These are phyloP conservation scores for Lepus americanus DNA, from an alignment of 2,113 vertebrate species.

Conservation along the genomic window DNA sequence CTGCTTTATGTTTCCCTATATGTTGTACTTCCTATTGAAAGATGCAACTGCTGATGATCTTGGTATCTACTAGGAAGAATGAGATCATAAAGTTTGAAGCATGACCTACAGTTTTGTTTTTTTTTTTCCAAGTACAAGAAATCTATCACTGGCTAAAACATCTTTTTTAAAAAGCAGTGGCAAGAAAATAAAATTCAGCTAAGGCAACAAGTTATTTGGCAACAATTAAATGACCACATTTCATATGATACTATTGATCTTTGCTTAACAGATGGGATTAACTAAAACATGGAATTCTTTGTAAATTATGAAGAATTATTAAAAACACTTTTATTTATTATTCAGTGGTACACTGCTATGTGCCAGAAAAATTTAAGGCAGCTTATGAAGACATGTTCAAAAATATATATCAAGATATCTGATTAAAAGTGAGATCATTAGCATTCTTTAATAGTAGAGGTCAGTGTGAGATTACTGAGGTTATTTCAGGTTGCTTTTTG, in stretches of 20 bases:
- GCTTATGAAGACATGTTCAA: constrained; percentile 23
- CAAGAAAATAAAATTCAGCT: constrained; percentile 13
- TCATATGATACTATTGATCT: constrained; percentile 40
- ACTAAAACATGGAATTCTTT: constrained; percentile 46
- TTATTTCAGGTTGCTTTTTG: constrained; percentile 24
- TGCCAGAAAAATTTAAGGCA: constrained; percentile 40
- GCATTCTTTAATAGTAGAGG: background rate
- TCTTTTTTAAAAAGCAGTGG: background rate
- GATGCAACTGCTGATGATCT: background rate
- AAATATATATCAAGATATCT: constrained; percentile 8
- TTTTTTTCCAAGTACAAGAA: background rate
- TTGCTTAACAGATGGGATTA: constrained; percentile 59
- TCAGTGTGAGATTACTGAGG: background rate
- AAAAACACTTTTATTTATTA: constrained; percentile 41
- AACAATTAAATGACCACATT: constrained; percentile 38
- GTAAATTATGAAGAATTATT: constrained; percentile 33
- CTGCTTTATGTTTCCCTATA: background rate
- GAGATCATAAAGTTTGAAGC: background rate
- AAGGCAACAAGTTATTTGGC: constrained; percentile 40
- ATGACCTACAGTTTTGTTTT: background rate
- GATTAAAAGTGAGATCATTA: constrained; percentile 38
- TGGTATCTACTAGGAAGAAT: background rate
- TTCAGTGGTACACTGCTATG: background rate
- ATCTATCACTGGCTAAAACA: too few relatives aligned
- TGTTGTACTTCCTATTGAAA: constrained; percentile 7